A percentile compares a stretch with the other conserved stretches of the same genome.
Conservation (phyloP, 1,140 invertebrate species). For the Aphaenogaster floridana region DNA sequence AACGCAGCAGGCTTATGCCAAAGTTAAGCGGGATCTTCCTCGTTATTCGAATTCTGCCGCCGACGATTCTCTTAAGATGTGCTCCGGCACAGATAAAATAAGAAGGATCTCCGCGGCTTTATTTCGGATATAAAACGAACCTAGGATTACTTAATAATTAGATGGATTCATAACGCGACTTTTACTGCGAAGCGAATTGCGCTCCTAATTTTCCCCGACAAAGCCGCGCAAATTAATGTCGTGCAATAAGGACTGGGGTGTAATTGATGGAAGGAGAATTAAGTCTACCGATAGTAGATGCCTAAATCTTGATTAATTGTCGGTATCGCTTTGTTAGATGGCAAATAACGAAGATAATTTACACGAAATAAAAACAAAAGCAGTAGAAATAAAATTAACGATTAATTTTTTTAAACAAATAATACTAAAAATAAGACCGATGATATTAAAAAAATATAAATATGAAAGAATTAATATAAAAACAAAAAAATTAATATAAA, state of each 20-base stretch:
- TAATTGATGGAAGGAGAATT: constrained; percentile 9
- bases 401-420: not conserved
- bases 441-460: no score
- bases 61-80: constrained; percentile 13
- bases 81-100: not conserved
- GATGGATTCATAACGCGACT: constrained; percentile 25
- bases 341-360: not conserved
- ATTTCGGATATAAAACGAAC: constrained; percentile 48
- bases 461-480: no score
- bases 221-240: not conserved
- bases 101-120: constrained; percentile 5
- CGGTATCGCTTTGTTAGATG: not conserved
- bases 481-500: no score
- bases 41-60: constrained; percentile 5
- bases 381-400: not conserved
- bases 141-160: constrained; percentile 29
- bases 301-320: constrained; percentile 32
- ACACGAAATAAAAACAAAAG: not conserved
- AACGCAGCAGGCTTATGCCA: constrained; percentile 14
- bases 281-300: not conserved
- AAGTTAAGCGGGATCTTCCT: constrained; percentile 25
- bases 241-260: not conserved
- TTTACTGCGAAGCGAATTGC: constrained; percentile 28
- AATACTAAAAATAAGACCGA: no score
- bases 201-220: not conserved